Conservation (phyloP, 2,113 vertebrate species). For the Hylia prasina region DNA sequence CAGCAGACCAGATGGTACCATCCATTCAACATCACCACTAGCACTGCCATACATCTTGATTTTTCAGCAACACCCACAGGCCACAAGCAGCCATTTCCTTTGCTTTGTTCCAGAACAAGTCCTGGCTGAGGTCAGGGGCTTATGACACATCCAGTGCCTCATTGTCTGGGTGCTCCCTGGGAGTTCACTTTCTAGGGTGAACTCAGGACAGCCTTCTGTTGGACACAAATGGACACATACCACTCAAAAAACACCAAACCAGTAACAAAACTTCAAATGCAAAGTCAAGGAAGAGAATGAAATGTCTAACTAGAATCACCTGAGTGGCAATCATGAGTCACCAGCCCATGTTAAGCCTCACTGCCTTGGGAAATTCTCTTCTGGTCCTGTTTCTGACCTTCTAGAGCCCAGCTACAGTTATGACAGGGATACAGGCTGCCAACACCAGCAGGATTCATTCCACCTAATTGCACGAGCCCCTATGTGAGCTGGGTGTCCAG, state of each 20-base stretch:
- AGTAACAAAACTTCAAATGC: not conserved
- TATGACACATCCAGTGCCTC: not conserved
- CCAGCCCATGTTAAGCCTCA: not conserved
- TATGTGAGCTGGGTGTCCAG: not conserved
- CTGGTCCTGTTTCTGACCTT: not conserved
- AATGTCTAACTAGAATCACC: not conserved
- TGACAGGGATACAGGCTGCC: not conserved
- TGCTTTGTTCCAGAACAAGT: not conserved
- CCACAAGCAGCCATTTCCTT: not conserved
- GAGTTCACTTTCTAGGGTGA: not conserved
- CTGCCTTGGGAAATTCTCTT: not conserved
- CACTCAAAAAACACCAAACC: not conserved
- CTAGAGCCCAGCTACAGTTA: not conserved
- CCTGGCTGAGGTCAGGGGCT: not conserved
- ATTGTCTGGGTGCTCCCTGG: not conserved
- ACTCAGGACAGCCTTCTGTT: not conserved
- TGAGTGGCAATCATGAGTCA: not conserved
- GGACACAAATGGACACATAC: not conserved
- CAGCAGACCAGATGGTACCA: not conserved
- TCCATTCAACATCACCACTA: not conserved
- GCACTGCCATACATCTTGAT: not conserved
- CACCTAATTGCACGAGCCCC: not conserved
- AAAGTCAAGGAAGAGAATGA: not conserved
- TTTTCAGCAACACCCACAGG: not conserved
- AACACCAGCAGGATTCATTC: not conserved